Percentiles rank a stretch among this genome's conserved stretches.
These are phyloP conservation scores for Sebastes cheni DNA, from an alignment of 2,797 vertebrate genomes.

Conservation along the genomic window DNA sequence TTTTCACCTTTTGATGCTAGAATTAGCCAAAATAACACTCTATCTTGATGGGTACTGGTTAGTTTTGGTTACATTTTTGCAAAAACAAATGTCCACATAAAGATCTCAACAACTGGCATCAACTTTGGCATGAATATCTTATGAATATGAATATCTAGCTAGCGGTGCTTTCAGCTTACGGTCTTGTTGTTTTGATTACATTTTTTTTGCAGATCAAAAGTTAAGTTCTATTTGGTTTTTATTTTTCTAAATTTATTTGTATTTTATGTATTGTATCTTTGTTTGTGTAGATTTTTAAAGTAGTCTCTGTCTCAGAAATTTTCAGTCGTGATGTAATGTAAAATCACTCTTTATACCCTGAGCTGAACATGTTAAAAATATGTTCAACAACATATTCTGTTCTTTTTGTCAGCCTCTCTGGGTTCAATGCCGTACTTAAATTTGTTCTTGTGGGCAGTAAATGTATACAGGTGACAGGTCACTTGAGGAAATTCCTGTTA, in stretches of 20 bases:
- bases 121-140: neutral
- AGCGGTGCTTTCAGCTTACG: too few species aligned
- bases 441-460: neutral
- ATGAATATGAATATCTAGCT: neutral
- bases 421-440: neutral
- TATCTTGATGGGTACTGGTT: neutral
- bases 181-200: neutral
- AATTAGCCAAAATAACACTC: neutral
- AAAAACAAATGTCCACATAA: neutral
- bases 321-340: neutral
- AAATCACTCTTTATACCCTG: neutral
- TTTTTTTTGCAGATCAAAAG: neutral
- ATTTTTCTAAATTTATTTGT: neutral
- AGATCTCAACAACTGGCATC: neutral
- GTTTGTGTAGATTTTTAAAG: neutral
- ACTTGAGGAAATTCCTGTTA: slow-evolving; percentile 8
- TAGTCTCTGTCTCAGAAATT: neutral
- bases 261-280: neutral
- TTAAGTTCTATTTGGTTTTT: neutral
- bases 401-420: neutral
- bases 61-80: neutral
- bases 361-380: neutral
- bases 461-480: slow-evolving; percentile 23
- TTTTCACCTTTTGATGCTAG: neutral
- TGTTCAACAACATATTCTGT: neutral